Evolutionary conservation across 92 coral and sea anemone species (phyloP).

Genomic region (Metridium senile): DNA sequence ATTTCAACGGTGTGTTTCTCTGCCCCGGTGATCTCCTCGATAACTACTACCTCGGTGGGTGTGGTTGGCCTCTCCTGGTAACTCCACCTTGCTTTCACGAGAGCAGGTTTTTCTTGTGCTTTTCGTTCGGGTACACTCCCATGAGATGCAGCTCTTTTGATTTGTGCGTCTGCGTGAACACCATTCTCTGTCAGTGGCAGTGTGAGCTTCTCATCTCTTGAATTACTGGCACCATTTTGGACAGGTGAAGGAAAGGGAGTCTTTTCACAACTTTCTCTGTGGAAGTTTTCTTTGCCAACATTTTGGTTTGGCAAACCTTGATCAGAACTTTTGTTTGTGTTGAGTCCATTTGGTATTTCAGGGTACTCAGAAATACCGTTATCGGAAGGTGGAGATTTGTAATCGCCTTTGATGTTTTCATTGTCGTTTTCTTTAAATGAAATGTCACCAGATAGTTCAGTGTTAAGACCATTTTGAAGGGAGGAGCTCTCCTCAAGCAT

Average conservation of each 20-base stretch:
- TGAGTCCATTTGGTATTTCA: background rate
- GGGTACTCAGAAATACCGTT: background rate
- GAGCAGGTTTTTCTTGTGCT: constrained; percentile 7
- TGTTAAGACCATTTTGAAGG: background rate
- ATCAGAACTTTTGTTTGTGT: background rate
- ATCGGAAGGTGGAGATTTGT: too few species aligned
- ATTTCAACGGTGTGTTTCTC: constrained; percentile 10
- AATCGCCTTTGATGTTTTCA: too few species aligned
- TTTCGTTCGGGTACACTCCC: background rate
- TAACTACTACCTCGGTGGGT: constrained; percentile 17
- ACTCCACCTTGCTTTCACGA: constrained; percentile 28
- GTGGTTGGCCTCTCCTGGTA: constrained; percentile 28
- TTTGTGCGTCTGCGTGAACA: background rate
- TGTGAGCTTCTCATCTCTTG: background rate
- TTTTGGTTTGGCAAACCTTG: background rate
- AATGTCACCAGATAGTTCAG: too few species aligned
- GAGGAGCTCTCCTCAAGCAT: background rate
- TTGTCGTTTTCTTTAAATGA: too few species aligned
- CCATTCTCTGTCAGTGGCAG: background rate
- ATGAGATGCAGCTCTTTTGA: background rate
- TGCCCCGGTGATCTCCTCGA: constrained; percentile 25
- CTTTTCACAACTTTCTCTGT: background rate
- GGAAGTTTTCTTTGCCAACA: background rate
- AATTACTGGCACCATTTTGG: background rate
- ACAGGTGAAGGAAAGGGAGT: background rate